Percentiles rank a stretch among this genome's conserved stretches.
Conservation (phyloP, 2,888 invertebrate genomes). For the Epinotia nisella region DNA sequence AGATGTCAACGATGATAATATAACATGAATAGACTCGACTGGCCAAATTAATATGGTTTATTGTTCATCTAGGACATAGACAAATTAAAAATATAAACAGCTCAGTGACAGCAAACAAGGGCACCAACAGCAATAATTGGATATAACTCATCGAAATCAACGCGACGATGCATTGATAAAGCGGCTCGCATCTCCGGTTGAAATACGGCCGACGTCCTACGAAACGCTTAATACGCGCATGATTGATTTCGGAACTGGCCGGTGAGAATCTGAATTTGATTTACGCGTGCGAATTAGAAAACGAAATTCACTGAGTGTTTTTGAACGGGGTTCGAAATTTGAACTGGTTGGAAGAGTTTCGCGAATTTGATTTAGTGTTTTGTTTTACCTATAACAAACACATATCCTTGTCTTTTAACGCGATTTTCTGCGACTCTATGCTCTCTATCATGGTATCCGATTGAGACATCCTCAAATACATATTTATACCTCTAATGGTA, state of each 20-base stretch:
- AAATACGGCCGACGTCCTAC: slow-evolving; percentile 75
- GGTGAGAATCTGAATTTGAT: slow-evolving; percentile 50
- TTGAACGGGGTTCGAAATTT: neutral
- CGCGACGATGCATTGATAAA: slow-evolving; percentile 84
- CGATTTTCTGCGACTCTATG: neutral
- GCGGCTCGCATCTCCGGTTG: slow-evolving; percentile 80
- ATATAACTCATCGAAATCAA: slow-evolving; percentile 81
- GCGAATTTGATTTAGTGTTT: neutral
- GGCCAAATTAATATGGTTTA: slow-evolving; percentile 15
- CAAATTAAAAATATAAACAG: slow-evolving; percentile 63
- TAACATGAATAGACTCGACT: slow-evolving; percentile 12
- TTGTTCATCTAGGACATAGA: slow-evolving; percentile 36
- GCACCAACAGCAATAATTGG: slow-evolving; percentile 82
- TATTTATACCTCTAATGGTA: neutral
- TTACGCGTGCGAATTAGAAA: slow-evolving; percentile 41
- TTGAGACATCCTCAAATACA: neutral
- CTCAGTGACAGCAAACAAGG: slow-evolving; percentile 77
- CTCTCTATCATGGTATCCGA: neutral
- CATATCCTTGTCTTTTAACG: neutral
- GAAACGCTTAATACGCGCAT: slow-evolving; percentile 75
- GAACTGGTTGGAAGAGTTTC: neutral
- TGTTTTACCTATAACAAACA: neutral
- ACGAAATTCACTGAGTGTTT: slow-evolving; percentile 16
- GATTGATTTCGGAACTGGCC: slow-evolving; percentile 73
- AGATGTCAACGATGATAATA: slow-evolving; percentile 2